Evolutionary conservation across 2,113 vertebrate species (phyloP).

Genomic region (Elephas maximus): DNA sequence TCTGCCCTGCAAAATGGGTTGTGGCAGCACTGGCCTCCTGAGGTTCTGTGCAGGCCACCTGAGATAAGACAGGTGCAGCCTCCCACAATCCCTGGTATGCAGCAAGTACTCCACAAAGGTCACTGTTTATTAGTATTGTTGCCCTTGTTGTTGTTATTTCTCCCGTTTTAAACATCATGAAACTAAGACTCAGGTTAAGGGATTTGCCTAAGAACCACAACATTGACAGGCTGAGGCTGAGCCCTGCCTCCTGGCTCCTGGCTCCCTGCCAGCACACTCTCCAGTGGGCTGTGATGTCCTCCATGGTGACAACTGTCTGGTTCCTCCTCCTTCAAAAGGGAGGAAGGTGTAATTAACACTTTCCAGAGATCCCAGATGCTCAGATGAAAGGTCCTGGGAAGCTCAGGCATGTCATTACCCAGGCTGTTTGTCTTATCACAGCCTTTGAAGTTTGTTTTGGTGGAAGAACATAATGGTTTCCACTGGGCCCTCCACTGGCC

Average conservation of each 20-base stretch:
- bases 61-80: not conserved
- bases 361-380: conserved; percentile 55
- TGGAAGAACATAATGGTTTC: conserved; percentile 29
- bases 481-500: not conserved
- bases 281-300: not conserved
- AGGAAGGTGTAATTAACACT: conserved; percentile 65
- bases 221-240: not conserved
- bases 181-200: not conserved
- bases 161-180: not conserved
- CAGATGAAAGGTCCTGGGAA: conserved; percentile 67
- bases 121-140: not conserved
- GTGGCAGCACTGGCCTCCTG: not conserved
- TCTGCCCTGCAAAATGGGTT: conserved; percentile 8
- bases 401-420: conserved; percentile 62
- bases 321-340: not conserved
- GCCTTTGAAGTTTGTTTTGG: conserved; percentile 77
- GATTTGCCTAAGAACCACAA: not conserved
- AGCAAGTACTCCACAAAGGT: not conserved
- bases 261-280: not conserved
- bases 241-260: not conserved
- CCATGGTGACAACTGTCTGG: not conserved
- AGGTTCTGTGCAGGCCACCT: not conserved
- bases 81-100: not conserved
- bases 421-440: conserved; percentile 51
- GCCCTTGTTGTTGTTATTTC: not conserved